phyloP scores from a whole-genome alignment of 2,113 vertebrate species.

The Scolopax mira region DNA sequence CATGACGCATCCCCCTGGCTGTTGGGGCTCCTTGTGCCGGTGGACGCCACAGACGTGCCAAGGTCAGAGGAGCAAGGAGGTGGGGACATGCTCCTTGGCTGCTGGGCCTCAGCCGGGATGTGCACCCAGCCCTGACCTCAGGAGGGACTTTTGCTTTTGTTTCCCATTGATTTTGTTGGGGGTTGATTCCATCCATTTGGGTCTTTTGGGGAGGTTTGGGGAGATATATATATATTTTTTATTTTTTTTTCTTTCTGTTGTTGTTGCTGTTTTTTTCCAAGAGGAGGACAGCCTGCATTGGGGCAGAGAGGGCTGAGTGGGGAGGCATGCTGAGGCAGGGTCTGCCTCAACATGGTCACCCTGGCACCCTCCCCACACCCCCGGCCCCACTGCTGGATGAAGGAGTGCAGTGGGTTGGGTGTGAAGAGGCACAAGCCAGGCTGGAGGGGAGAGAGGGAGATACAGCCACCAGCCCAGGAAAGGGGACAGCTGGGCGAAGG shows the following conservation, averaged over 20 bases:
- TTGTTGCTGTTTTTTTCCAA: constrained; percentile 47
- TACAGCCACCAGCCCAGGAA: background rate
- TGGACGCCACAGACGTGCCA: constrained; percentile 62
- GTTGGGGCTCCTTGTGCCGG: background rate
- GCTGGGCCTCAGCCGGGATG: background rate
- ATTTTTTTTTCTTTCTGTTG: background rate
- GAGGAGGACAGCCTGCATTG: background rate
- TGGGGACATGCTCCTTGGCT: background rate
- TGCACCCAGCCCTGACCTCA: constrained; percentile 5
- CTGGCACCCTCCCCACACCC: background rate
- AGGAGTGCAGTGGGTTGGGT: background rate
- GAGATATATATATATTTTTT: background rate
- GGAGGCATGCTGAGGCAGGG: background rate
- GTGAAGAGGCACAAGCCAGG: background rate
- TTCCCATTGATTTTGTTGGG: background rate
- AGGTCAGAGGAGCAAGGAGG: constrained; percentile 28
- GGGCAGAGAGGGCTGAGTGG: background rate
- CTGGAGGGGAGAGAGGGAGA: background rate
- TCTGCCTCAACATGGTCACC: background rate
- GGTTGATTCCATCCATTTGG: background rate
- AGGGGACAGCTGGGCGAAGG: background rate
- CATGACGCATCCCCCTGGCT: background rate
- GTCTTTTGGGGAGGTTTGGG: constrained; percentile 21
- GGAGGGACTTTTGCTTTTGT: background rate
- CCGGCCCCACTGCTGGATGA: fast-evolving